Percentiles rank a stretch among this genome's conserved stretches.
These are phyloP conservation scores for Drosophila kuntzei DNA, from an alignment of 2,888 invertebrate genomes.

Conservation along the genomic window DNA sequence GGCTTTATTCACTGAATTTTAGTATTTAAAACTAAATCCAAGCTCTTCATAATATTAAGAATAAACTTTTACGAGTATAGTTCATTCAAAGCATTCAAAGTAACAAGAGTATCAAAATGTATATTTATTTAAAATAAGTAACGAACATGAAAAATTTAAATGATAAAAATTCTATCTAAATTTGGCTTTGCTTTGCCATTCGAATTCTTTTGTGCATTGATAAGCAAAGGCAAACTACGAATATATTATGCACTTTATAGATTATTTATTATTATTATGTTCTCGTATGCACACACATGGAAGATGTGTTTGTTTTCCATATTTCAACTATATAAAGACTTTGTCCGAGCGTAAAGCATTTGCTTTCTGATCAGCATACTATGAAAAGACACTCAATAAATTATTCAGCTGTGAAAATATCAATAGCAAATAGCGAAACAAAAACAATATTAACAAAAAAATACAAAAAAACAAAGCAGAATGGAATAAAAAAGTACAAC, in stretches of 20 bases:
- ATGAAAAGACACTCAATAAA: constrained; percentile 23
- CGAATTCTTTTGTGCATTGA: not conserved
- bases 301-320: not conserved
- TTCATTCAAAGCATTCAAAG: not conserved
- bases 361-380: constrained; percentile 2
- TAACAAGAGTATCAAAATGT: not conserved
- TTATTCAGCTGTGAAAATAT: constrained; percentile 13
- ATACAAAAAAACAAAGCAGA: not conserved
- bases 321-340: not conserved
- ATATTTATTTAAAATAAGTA: not conserved
- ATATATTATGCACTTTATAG: too few species aligned
- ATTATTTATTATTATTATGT: too few species aligned
- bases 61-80: too few species aligned
- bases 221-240: not conserved
- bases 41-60: too few species aligned
- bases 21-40: too few species aligned
- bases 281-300: not conserved
- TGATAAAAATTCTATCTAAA: not conserved
- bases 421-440: constrained; percentile 26
- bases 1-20: too few species aligned
- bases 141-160: not conserved
- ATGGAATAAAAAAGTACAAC: constrained; percentile 28
- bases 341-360: not conserved
- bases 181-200: not conserved
- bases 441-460: not conserved